Base-by-base conservation (phyloP, 1,140 invertebrate species). In the Capitella teleta region DNA sequence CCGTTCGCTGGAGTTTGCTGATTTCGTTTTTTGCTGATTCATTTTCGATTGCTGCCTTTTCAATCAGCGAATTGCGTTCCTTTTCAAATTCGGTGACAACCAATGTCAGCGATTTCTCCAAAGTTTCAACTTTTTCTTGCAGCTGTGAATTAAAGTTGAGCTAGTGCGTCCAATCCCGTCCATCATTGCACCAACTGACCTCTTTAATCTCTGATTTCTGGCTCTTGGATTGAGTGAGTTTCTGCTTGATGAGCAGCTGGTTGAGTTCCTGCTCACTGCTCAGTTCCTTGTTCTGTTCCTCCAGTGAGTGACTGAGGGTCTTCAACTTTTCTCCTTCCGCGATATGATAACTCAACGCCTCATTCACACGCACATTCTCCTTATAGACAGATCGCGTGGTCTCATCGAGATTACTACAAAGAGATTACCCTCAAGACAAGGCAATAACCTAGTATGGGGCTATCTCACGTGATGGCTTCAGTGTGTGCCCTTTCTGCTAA, bases 311-410 rank as follows among this genome's bases (percentile, higher is more conserved):
- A 37, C 57, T 64, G 36, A 56, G 45, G 47, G 63, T 67, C 52
- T 63, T 67, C 51, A 72, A 52, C 28, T 59, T 19, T 8, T 69
- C 66, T n/a, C 61, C 62, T 53, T 69, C 67, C 47, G 23, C 30
- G 56, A 66, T 67, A 51, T 71, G 67, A 47, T 68, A 64, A 40
- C 57, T 62, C 28, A 72, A 48, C 5, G 67, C 61, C 51, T 72
- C 67, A 14, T 64, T 61, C 36, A 71, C 51, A 2, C 66, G 52
- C 10, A 70, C 65, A 55, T 73, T 73, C 50, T 73, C 71, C 45
- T 72, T 72, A 50, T 70, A 73, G 19, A 73, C 68, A 16, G 62
- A 63, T 51, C 65, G 63, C 32, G 68, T 73, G 26, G 68, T 68
- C 36, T 72, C 68, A 55, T 70, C 66, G 23, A 73, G 56, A 55